phyloP scores from a whole-genome alignment of 2,888 invertebrate species.

The Athripsodes cinereus region DNA sequence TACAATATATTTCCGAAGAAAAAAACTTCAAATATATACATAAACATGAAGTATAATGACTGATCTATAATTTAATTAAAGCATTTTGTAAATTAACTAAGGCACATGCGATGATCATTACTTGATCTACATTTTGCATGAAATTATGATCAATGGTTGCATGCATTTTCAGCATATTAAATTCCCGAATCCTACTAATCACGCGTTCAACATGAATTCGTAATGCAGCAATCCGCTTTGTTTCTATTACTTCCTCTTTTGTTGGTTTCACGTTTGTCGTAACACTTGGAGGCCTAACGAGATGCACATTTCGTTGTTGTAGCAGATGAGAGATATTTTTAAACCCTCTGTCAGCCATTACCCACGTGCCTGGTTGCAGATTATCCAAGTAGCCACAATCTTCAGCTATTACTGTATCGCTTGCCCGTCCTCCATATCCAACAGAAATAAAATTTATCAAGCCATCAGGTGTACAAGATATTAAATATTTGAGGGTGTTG shows the following conservation, averaged over 20 bases:
- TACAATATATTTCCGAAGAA: too few species aligned
- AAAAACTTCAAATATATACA: too few species aligned
- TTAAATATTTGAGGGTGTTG: conserved; percentile 1
- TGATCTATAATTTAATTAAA: not conserved
- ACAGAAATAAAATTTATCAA: conserved; percentile 5
- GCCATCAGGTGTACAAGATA: too few species aligned
- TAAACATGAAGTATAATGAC: not conserved
- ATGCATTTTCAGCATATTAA: conserved; percentile 3
- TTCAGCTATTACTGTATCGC: not conserved
- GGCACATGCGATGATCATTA: not conserved
- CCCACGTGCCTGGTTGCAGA: conserved; percentile 3
- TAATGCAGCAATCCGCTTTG: conserved; percentile 7
- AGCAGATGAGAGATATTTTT: conserved; percentile 4
- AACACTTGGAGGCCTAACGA: conserved; percentile 2
- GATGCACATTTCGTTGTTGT: not conserved
- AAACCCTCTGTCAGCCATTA: conserved; percentile 8
- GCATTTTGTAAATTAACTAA: not conserved
- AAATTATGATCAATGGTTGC: conserved; percentile 1
- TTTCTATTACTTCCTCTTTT: not conserved
- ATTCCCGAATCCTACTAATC: conserved; percentile 6
- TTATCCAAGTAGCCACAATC: not conserved
- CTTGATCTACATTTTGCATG: not conserved
- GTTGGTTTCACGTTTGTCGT: not conserved
- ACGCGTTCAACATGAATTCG: conserved; percentile 5
- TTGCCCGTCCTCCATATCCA: conserved; percentile 7